Evolutionary conservation across 64 coral and sea anemone species (phyloP), one percentile per base, ranked within the genome.

Genomic region (Montipora cactus): DNA sequence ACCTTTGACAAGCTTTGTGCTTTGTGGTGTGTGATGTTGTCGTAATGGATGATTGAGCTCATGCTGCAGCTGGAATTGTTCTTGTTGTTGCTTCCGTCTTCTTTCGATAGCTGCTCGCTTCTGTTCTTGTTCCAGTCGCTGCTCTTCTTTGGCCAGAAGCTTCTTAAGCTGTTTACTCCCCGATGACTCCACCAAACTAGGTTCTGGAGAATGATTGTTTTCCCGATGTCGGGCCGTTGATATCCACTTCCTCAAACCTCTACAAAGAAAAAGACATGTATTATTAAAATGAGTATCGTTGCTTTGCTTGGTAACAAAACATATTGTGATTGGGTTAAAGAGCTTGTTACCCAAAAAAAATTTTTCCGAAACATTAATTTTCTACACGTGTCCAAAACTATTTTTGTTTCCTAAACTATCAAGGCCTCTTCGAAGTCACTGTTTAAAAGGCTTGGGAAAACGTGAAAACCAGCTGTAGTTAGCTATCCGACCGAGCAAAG

Each of bases 31-130:
- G 4, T 94, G 95, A 77, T 94, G 89, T 52, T 95, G 83, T 83
- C 93, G 75, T 4, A 97, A 72, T 1, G 96, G 96, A 53, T 97
- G 96, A 58, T 84, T 94, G 11, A 94, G 67, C 6, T 94, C 92
- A 21, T 97, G 96, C 5, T 97, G 96, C n/a, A 80, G 55, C 11
- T 79, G 80, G n/a, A 97, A 97, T 18, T 75, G 67, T 18, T 97
- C 93, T 49, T 97, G 96, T 52, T 97, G 96, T 20, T 76, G 89
- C 44, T 97, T 97, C 23, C 96, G 81, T 20, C 89, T 87, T 83
- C 85, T 94, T 16, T 95, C 96, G 0, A 82, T 5, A 9, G 96
- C 89, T 45, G 96, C 93, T 49, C 91, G 89, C 47, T 95, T 97
- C 79, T 89, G 88, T 57, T 88, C 93, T 23, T 91, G 67, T 55